Conservation (phyloP, 2,797 vertebrate species). For the Aselliscus stoliczkanus region DNA sequence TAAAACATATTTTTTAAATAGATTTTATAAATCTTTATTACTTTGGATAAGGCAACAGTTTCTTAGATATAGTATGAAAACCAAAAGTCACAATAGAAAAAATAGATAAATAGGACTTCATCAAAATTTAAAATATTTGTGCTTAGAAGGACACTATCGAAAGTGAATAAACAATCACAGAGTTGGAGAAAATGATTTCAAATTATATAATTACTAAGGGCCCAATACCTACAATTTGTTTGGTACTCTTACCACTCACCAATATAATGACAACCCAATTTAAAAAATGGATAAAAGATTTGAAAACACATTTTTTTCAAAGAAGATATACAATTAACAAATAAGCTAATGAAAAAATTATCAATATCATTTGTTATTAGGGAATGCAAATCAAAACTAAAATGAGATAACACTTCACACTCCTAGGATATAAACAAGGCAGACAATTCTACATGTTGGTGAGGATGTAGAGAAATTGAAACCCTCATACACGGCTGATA, state of each 20-base stretch:
- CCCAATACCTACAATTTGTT: neutral
- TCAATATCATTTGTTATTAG: neutral
- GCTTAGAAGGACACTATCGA: neutral
- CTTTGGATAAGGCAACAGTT: neutral
- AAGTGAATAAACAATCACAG: neutral
- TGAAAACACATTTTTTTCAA: neutral
- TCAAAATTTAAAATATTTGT: neutral
- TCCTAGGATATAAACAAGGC: neutral
- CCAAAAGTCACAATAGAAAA: neutral
- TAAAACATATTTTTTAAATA: neutral
- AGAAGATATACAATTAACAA: neutral
- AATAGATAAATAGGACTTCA: neutral
- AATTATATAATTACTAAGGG: neutral
- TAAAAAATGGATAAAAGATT: neutral
- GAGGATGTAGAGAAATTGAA: neutral
- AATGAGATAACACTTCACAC: neutral
- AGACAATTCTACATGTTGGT: neutral
- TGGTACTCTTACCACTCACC: neutral
- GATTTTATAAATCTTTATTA: neutral
- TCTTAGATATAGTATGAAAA: neutral
- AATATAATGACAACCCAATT: neutral
- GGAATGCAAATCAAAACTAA: neutral
- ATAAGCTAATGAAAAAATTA: neutral
- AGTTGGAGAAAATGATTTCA: neutral
- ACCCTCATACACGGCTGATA: neutral